Evolutionary conservation across 2,113 vertebrate genomes (phyloP), one percentile per base, ranked within the genome.

Genomic region (Callocephalon fimbriatum): DNA sequence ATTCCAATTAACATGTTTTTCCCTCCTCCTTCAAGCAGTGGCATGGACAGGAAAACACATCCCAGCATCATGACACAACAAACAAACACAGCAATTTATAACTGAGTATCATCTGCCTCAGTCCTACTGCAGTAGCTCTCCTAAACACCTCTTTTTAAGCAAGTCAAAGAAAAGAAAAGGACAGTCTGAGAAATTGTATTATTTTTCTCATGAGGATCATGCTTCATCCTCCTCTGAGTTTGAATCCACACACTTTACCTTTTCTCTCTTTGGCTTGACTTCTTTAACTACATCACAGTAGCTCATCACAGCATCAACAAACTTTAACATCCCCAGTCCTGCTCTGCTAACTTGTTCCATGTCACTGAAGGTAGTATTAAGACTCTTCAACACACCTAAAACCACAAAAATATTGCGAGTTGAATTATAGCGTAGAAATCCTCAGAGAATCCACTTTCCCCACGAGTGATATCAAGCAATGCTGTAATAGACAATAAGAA

Each of bases 311-410:
- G 99, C 99, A 77, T 99, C 99, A 2, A 99, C 99, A 93, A 99
- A 99, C 93, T 99, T 99, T 31, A 99, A 93, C 99, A 99, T 99
- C 48, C 99, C 99, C 58, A 99, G 97, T 16, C 99, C 99, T 1
- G 99, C 99, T 93, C 98, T 99, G 97, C 99, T 99, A 87, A 99
- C 99, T 10, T 95, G 98, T 86, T 99, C 99, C 99, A 99, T 99
- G 76, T 99, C 99, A 77, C 96, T 98, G 7, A 98, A 96, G 12
- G 97, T 98, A 11, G 99, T 99, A 38, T 98, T 99, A 32, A 99
- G 98, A 68, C 88, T 99, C 97, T 98, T 99, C 74, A 99, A 83
- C 92, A 99, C 98, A 67, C 94, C 99, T 99, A 70, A 37, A 89
- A 84, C 78, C 32, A 93, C n/a, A 20, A 54, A 79, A 48, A 91